Evolutionary conservation across 2,113 vertebrate genomes (phyloP), one percentile per base, ranked within the genome.

Genomic region (Antechinus stuartii): DNA sequence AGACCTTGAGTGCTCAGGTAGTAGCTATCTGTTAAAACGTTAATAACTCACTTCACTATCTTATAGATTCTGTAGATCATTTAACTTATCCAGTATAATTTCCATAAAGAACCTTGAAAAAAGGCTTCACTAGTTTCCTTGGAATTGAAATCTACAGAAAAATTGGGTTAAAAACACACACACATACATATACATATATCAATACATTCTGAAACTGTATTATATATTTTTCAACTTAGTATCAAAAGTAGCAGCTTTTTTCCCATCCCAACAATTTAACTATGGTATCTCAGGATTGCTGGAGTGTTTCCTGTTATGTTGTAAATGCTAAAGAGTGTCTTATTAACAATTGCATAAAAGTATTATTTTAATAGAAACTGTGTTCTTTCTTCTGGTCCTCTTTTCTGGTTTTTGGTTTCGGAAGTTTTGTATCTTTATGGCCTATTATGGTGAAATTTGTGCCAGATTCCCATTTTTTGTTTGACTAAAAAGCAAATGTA

Each of bases 171-270:
- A 12, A 68, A 3, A 68, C 27, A n/a, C 61, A n/a, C 61, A 76
- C 61, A 5, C 54, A 54, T 9, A 23, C 54, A 19, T 9, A 54
- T 9, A 54, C 14, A 35, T 2, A 16, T n/a, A 76, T 16, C 56
- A 92, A 90, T 91, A 93, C 52, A 35, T 47, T 35, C 76, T 96
- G 42, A 84, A 27, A 57, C 9, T 35, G 47, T 53, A 61, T 93
- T 92, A 42, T 93, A 56, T 61, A 95, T 92, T 96, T 92, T 96
- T 97, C 90, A 68, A 92, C 42, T 68, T 35, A 92, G 22, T 24
- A 54, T 93, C 89, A 95, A 52, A 94, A 91, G 2, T 24, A 23
- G 42, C 42, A 53, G 6, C 76, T 96, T 68, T 93, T 76, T 93
- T 91, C 89, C 76, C 92, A 89, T 91, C 61, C 27, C 5, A 91